Base-by-base conservation (phyloP, 2,797 vertebrate genomes). In the Petrocephalus sullivani region DNA sequence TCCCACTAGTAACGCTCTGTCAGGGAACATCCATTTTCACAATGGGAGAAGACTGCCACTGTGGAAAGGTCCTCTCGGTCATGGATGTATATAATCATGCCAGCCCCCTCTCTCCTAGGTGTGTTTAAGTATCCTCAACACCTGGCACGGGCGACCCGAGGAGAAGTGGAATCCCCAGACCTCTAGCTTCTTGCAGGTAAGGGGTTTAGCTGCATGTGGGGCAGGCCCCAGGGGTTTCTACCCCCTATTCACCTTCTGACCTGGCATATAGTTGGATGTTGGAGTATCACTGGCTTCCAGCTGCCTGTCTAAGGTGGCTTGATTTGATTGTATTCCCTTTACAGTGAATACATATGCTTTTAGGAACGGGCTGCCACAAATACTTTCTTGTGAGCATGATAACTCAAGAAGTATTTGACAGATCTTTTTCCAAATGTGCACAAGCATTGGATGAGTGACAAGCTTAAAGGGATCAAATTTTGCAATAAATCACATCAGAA, bases 141-240 rank as follows among this genome's bases (percentile, higher is more conserved):
- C 98, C 0, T 99, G 98, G 98, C 98, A 99, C 23, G 98, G 98
- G 87, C 97, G 98, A 93, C 98, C 98, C 23, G 98, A 99, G 95
- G 98, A 99, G 93, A 99, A 99, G 75, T 99, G 98, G 98, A 99
- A 99, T 94, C 98, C 98, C 7, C 98, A 99, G 90, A 99, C 98
- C 90, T 99, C 98, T 91, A 99, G 98, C 94, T 99, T 99, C 95
- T 95, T 99, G 94, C 98, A 99, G 96, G 98, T 98, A 92, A 96
- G 96, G 56, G 16, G 28, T 71, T 60, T 58, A 86, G 28, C 54
- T 58, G 51, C 83, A 14, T 54, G 6, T 19, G 14, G 14, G 49
- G 16, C 16, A 49, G n/a, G 60, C 8, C 21, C 21, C 9, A 28
- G 23, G 60, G 60, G 21, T 64, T 64, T 9, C n/a, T 6, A 21